Percentiles rank a stretch among this genome's conserved stretches.
These are phyloP conservation scores for Agonopterix subpropinquella DNA, from an alignment of 2,888 invertebrate species.

Conservation along the genomic window DNA sequence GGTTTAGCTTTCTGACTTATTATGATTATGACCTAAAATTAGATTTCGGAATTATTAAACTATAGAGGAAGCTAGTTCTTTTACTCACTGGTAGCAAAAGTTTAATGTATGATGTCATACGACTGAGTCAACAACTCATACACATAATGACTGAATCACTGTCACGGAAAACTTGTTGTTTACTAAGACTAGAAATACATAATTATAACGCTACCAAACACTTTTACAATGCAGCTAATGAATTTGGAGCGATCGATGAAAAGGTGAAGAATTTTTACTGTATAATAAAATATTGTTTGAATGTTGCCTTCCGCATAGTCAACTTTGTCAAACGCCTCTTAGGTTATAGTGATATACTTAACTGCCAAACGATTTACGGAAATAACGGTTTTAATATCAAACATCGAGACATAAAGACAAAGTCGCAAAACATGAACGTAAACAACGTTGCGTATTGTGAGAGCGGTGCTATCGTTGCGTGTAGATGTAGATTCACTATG, in stretches of 20 bases:
- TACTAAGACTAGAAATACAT: neutral
- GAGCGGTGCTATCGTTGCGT: neutral
- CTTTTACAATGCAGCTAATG: slow-evolving; percentile 24
- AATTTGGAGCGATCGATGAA: slow-evolving; percentile 14
- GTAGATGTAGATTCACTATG: slow-evolving; percentile 21
- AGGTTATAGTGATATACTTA: slow-evolving; percentile 30
- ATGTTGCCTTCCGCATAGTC: slow-evolving; percentile 22
- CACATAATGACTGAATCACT: too few relatives aligned
- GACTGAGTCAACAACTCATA: neutral
- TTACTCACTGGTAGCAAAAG: neutral
- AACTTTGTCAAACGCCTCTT: slow-evolving; percentile 35
- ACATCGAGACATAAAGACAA: neutral
- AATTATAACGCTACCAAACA: slow-evolving; percentile 8
- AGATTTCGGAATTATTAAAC: too few relatives aligned
- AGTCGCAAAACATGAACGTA: neutral
- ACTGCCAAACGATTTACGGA: neutral
- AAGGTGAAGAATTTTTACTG: slow-evolving; percentile 20
- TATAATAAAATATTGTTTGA: slow-evolving; percentile 9
- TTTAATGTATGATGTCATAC: too few relatives aligned
- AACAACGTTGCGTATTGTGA: neutral
- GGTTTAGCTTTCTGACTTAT: too few relatives aligned
- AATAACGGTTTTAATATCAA: neutral
- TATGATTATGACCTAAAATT: too few relatives aligned
- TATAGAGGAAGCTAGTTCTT: neutral
- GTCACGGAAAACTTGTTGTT: too few relatives aligned